Conservation (phyloP, 2,113 vertebrate genomes). For the Patagioenas fasciata region DNA sequence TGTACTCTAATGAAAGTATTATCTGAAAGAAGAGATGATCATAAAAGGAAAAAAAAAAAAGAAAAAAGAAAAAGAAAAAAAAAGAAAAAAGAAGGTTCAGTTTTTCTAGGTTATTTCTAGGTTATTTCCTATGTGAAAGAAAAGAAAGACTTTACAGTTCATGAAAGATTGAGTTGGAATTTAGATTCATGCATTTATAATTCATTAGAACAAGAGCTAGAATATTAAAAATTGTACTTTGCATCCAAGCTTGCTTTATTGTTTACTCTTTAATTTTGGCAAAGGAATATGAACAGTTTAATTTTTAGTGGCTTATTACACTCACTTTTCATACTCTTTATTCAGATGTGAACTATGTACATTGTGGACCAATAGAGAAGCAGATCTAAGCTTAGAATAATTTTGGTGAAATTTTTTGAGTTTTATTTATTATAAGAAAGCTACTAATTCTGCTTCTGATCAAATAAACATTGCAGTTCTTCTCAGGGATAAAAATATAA, state of each 20-base stretch:
- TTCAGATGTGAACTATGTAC: not conserved
- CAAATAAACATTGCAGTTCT: not conserved
- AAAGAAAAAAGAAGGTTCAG: rapidly evolving
- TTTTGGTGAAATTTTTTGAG: not conserved
- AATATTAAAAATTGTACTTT: not conserved
- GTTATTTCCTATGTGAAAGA: not conserved
- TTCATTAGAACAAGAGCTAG: not conserved
- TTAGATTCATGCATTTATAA: not conserved
- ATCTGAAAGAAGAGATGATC: not conserved
- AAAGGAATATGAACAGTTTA: not conserved
- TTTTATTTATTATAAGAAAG: not conserved
- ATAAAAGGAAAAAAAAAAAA: not conserved
- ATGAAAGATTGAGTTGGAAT: not conserved
- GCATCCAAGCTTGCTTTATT: not conserved
- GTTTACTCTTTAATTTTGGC: not conserved
- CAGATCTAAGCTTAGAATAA: not conserved
- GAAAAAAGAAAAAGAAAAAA: not conserved
- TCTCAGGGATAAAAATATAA: not conserved
- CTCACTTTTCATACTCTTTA: not conserved
- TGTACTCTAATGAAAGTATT: not conserved
- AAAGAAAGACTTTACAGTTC: not conserved
- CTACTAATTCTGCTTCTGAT: not conserved
- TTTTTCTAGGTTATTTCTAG: not conserved
- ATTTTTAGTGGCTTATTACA: not conserved
- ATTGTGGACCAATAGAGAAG: not conserved